Evolutionary conservation across 2,888 invertebrate species (phyloP).

Genomic region (Sminthurides aquaticus): DNA sequence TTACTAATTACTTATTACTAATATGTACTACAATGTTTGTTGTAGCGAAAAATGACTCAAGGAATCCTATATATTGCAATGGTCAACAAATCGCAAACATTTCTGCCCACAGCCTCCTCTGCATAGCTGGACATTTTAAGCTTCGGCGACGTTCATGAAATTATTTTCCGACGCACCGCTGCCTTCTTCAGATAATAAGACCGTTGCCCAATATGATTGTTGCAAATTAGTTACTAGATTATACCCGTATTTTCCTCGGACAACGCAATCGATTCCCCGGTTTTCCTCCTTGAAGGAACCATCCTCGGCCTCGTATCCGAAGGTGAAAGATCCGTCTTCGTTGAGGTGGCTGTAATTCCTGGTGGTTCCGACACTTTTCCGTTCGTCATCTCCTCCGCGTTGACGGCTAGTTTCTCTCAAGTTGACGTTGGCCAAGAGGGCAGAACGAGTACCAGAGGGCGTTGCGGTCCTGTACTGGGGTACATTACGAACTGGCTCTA

Average conservation of each 20-base stretch:
- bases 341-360: slow-evolving; percentile 75
- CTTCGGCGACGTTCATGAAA: too few relatives aligned
- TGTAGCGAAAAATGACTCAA: too few relatives aligned
- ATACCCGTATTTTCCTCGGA: slow-evolving; percentile 71
- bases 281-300: slow-evolving; percentile 82
- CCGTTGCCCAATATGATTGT: too few relatives aligned
- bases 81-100: too few relatives aligned
- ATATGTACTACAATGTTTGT: too few relatives aligned
- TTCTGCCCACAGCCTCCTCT: too few relatives aligned
- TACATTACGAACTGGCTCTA: slow-evolving; percentile 38
- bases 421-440: slow-evolving; percentile 38
- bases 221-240: too few relatives aligned
- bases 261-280: slow-evolving; percentile 75
- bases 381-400: slow-evolving; percentile 31
- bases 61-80: too few relatives aligned
- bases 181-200: too few relatives aligned
- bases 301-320: slow-evolving; percentile 56
- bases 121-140: too few relatives aligned
- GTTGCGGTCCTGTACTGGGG: slow-evolving; percentile 41
- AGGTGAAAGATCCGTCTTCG: slow-evolving; percentile 60
- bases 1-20: too few relatives aligned
- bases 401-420: slow-evolving; percentile 9
- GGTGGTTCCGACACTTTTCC: slow-evolving; percentile 62
- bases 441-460: slow-evolving; percentile 28
- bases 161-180: too few relatives aligned